These are phyloP conservation scores for Epinotia ramella DNA, from an alignment of 2,888 invertebrate genomes.

Conservation along the genomic window DNA sequence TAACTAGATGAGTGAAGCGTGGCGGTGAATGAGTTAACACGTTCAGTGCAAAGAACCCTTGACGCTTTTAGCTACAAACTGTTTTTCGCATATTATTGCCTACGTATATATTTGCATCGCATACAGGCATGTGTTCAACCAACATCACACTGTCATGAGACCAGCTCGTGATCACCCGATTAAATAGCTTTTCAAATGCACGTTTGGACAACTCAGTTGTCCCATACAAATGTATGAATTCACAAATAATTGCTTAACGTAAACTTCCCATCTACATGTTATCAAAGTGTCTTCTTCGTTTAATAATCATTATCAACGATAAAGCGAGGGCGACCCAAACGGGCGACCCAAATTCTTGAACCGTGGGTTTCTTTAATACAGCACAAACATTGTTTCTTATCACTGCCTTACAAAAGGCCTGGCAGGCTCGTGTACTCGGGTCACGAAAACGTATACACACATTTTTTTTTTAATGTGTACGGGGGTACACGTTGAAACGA, in stretches of 20 bases:
- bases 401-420: constrained; percentile 50
- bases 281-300: background rate
- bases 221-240: background rate
- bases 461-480: background rate
- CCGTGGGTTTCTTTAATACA: constrained; percentile 51
- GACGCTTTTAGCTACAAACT: too few relatives aligned
- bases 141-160: too few relatives aligned
- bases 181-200: too few relatives aligned
- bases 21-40: too few relatives aligned
- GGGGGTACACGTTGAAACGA: background rate
- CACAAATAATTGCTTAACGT: background rate
- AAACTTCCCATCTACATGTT: background rate
- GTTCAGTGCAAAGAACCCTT: too few relatives aligned
- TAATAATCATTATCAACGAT: constrained; percentile 25
- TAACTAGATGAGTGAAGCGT: too few relatives aligned
- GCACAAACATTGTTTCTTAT: constrained; percentile 55
- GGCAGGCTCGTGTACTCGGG: constrained; percentile 28
- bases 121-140: too few relatives aligned
- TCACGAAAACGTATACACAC: constrained; percentile 27
- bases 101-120: too few relatives aligned
- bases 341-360: constrained; percentile 48
- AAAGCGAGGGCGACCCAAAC: constrained; percentile 40
- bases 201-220: too few relatives aligned
- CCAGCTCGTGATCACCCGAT: too few relatives aligned
- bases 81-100: too few relatives aligned